These are phyloP conservation scores for Chelonia mydas DNA, from an alignment of 2,797 vertebrate species.

Conservation along the genomic window DNA sequence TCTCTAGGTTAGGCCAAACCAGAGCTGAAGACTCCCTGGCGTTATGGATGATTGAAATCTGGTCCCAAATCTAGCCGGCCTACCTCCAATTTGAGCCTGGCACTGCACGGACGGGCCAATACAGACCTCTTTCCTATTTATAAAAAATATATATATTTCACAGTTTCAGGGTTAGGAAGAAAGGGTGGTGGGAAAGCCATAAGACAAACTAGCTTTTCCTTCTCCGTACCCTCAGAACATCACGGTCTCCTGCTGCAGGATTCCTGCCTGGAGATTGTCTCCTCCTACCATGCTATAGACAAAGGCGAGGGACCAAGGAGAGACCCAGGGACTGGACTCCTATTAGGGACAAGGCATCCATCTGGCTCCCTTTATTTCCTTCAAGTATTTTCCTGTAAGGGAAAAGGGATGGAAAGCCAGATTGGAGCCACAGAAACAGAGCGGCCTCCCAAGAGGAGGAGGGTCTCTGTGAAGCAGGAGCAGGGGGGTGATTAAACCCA, in stretches of 20 bases:
- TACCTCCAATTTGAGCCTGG: not conserved
- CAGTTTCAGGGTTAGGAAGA: not conserved
- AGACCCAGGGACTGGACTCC: not conserved
- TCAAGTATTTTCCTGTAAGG: not conserved
- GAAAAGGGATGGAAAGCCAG: not conserved
- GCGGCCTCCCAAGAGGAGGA: not conserved
- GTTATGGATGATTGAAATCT: not conserved
- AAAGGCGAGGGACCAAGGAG: not conserved
- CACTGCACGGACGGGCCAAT: not conserved
- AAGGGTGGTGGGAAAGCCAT: not conserved
- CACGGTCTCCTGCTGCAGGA: too few relatives aligned
- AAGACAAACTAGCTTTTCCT: not conserved
- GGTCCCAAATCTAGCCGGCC: not conserved
- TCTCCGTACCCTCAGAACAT: not conserved
- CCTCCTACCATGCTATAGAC: not conserved
- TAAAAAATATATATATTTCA: not conserved
- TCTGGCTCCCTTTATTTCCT: not conserved
- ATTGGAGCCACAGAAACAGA: not conserved
- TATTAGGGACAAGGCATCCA: not conserved
- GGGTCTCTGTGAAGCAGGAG: not conserved
- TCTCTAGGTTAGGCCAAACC: not conserved
- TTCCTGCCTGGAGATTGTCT: not conserved
- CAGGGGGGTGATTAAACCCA: not conserved
- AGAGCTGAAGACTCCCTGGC: not conserved
- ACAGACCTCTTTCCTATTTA: not conserved